Conservation (phyloP, 2,113 vertebrate genomes). For the Galemys pyrenaicus region DNA sequence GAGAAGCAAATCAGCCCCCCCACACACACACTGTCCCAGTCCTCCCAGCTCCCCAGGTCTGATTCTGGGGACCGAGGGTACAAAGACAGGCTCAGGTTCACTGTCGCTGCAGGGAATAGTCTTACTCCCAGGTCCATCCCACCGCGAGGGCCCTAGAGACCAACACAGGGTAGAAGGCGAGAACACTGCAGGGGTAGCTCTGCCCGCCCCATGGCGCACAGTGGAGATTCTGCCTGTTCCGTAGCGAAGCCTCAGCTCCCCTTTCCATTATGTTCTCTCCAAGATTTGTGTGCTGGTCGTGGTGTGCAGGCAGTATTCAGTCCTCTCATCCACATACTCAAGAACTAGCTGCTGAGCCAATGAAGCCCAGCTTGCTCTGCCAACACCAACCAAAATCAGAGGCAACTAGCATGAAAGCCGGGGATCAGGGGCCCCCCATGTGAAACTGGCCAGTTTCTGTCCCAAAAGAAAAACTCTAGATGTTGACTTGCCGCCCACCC, state of each 20-base stretch:
- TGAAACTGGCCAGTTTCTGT: background rate
- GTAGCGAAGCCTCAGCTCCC: background rate
- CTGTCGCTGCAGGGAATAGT: too few relatives aligned
- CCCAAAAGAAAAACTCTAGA: background rate
- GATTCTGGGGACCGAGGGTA: background rate
- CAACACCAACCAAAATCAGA: background rate
- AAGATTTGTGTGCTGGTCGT: background rate
- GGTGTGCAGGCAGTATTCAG: background rate
- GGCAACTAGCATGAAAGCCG: background rate
- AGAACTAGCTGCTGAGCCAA: background rate
- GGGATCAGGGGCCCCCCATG: background rate
- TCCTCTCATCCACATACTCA: background rate
- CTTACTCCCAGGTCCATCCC: background rate
- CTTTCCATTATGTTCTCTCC: background rate
- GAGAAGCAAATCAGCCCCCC: background rate
- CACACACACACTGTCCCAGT: too few relatives aligned
- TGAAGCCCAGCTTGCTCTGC: background rate
- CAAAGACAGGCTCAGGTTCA: background rate
- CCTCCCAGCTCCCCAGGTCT: background rate
- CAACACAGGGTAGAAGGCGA: background rate
- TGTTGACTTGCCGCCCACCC: background rate
- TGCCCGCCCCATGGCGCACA: background rate
- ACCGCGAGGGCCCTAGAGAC: background rate
- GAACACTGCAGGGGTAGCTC: accelerated
- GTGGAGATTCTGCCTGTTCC: background rate